Percentiles rank a stretch among this genome's conserved stretches.
Evolutionary conservation across 2,113 vertebrate genomes (phyloP).

Genomic region (Tenebrosternarchus preto): DNA sequence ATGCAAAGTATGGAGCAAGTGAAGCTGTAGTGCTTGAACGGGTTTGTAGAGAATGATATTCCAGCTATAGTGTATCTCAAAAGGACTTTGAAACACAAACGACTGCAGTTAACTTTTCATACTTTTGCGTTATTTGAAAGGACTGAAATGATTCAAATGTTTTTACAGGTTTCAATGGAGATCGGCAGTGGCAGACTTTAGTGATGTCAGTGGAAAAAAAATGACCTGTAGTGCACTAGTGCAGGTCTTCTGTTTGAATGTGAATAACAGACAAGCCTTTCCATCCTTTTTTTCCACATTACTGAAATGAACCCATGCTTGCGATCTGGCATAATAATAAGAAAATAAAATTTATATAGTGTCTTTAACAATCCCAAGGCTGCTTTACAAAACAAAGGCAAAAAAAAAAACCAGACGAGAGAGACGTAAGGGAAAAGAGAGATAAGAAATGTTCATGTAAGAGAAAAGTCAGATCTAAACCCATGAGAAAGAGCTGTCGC

Average conservation of each 20-base stretch:
- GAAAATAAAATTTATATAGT: no score
- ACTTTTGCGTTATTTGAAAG: not conserved
- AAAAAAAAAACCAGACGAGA: no score
- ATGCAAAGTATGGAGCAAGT: constrained; percentile 12
- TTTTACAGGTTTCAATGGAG: not conserved
- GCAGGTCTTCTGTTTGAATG: constrained; percentile 1
- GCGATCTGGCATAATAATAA: not conserved
- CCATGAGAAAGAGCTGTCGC: no score
- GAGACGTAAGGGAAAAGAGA: no score
- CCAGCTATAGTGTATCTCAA: constrained; percentile 9
- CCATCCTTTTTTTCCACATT: not conserved
- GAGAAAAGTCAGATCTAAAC: no score
- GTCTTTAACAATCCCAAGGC: no score
- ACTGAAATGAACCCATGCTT: not conserved
- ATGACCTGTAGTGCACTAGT: not conserved
- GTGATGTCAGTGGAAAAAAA: not conserved
- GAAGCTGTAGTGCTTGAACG: constrained; percentile 3
- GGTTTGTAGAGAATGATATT: not conserved
- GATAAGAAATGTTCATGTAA: no score
- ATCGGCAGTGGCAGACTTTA: not conserved
- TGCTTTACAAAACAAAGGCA: no score
- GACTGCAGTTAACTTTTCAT: not conserved
- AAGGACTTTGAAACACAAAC: not conserved
- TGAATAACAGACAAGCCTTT: not conserved
- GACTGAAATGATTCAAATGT: not conserved